Base-by-base conservation (phyloP, 30 jellyfish, hydroid and myxozoan species). In the Pseudorhiza aurosa region DNA sequence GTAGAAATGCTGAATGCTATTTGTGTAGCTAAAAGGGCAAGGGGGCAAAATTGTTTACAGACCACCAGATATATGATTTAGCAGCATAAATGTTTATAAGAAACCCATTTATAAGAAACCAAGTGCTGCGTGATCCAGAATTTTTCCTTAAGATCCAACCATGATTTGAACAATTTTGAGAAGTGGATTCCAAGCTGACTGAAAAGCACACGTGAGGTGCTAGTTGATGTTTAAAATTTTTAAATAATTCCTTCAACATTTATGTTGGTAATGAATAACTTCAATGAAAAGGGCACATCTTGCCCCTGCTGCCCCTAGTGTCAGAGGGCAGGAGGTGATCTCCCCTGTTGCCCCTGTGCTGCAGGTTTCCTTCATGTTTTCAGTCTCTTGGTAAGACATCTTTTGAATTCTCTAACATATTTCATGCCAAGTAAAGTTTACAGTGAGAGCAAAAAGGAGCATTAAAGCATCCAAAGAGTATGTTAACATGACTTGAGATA, bases 371-470 rank as follows among this genome's bases (percentile, higher is more conserved):
- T 39, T 39, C 7, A 5, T 39, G 50, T 49, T 49, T 49, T 49
- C 17, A 49, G 63, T 49, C 63, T 29, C 63, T 49, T 49, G 63
- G 63, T 49, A 49, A 49, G 63, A 49, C 63, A 49, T 49, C 63
- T 25, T 49, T 49, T 49, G 63, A 49, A 5, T 49, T 49, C n/a
- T 49, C 63, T 49, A 49, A 29, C 63, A 49, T 49, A 49, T 49
- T 49, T 49, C 63, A 29, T 49, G 63, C 63, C 63, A 49, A 15
- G 22, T 49, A 49, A 49, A 49, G 63, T 49, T 49, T 49, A 49
- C 63, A 49, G 63, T 49, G 63, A 49, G 63, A 15, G 22, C 63
- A 49, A 49, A 49, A 49, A 49, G 63, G n/a, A 49, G 63, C 63
- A 49, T 49, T 49, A 49, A 49, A 49, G 22, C 63, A 15, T 49